Evolutionary conservation across 2,113 vertebrate species (phyloP).

Genomic region (Phalacrocorax brasilianus): DNA sequence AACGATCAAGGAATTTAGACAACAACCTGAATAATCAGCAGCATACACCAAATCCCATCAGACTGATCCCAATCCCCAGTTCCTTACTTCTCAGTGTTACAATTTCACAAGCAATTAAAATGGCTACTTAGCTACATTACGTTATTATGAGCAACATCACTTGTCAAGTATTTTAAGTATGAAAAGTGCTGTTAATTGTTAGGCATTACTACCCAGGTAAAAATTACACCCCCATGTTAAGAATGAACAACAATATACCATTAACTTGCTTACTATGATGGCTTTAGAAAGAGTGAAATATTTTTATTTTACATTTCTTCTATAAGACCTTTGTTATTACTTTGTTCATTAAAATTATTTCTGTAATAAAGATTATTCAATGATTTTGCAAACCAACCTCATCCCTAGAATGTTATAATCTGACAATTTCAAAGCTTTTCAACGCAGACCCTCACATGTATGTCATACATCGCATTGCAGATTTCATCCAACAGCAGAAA

Average conservation of each 20-base stretch:
- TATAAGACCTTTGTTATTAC: neutral
- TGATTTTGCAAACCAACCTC: neutral
- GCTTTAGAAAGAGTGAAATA: neutral
- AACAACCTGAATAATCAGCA: neutral
- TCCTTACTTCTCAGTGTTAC: neutral
- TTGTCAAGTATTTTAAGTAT: neutral
- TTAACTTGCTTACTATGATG: neutral
- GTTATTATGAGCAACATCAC: neutral
- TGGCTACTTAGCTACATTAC: neutral
- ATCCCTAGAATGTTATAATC: neutral
- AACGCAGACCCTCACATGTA: neutral
- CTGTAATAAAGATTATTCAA: neutral
- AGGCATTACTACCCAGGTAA: neutral
- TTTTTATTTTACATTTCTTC: neutral
- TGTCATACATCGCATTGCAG: constrained; percentile 56
- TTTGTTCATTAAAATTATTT: neutral
- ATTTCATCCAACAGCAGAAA: constrained; percentile 48
- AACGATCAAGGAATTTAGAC: neutral
- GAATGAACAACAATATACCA: neutral
- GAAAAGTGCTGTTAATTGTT: neutral
- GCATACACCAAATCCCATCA: neutral
- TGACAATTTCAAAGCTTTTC: constrained; percentile 24
- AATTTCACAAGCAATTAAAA: constrained; percentile 16
- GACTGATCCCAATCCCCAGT: neutral
- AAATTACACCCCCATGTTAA: neutral